Evolutionary conservation across 1,140 invertebrate genomes (phyloP).

Genomic region (Eueides isabella): DNA sequence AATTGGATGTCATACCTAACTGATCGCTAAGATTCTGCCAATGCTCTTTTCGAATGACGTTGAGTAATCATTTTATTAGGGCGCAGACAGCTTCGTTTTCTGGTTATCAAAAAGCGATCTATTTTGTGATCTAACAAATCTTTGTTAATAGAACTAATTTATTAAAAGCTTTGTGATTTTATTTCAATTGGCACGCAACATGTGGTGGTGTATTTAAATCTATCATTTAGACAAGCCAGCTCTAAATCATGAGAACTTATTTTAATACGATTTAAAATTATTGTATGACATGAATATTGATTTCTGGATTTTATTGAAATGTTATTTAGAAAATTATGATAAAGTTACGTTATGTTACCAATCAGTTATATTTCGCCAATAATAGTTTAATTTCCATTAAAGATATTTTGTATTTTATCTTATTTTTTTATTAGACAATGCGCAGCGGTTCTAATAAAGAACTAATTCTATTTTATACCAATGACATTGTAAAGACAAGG

Average conservation of each 20-base stretch:
- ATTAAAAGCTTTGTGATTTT: constrained; percentile 23
- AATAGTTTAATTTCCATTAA: no score
- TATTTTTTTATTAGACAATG: no score
- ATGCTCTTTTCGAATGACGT: constrained; percentile 48
- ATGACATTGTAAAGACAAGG: no score
- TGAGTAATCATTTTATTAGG: constrained; percentile 66
- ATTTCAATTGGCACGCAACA: constrained; percentile 32
- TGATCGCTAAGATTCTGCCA: constrained; percentile 65
- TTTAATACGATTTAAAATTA: background rate
- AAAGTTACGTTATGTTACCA: no score
- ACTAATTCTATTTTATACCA: no score
- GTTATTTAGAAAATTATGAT: no score
- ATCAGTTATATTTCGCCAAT: no score
- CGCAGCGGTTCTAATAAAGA: no score
- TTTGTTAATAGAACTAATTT: constrained; percentile 26
- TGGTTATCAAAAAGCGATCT: constrained; percentile 67
- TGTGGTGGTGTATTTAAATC: constrained; percentile 22
- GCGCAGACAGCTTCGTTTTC: constrained; percentile 72
- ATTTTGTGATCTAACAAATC: constrained; percentile 28
- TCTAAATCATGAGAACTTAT: background rate
- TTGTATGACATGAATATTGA: background rate
- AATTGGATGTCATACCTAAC: constrained; percentile 77
- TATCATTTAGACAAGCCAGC: constrained; percentile 9
- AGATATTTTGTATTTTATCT: no score
- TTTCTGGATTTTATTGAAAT: no score